Evolutionary conservation across 2,797 vertebrate genomes (phyloP), one percentile per base, ranked within the genome.

Genomic region (Antennarius maculatus): DNA sequence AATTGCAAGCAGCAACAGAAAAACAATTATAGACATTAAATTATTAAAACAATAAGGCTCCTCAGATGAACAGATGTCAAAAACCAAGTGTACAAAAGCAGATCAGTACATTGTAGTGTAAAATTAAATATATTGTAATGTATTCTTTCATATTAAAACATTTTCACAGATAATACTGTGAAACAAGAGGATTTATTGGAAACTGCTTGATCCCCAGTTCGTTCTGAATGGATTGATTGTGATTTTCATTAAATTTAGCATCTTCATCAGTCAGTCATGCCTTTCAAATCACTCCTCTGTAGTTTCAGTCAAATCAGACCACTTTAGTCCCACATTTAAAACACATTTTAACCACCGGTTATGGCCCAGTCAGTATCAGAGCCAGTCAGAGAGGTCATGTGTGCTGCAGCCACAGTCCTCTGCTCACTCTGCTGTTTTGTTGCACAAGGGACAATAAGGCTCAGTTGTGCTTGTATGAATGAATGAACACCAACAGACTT

Each of bases 401-500:
- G 27, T 43, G 39, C 15, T 2, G 51, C 50, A 7, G 57, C 51
- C 18, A 5, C 54, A 14, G 49, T 17, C 48, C 50, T 28, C 64
- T 54, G 66, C 72, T 75, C 69, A 52, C 60, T 54, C 69, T 71
- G 71, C 58, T 27, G 37, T 71, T 73, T 65, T 56, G 13, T 55
- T 73, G 50, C 61, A 52, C 8, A 50, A 63, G 55, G 37, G 59
- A 87, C 80, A 84, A 79, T 66, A 58, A 75, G 81, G 78, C 76
- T 74, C 69, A 69, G 73, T 82, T 17, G 34, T 76, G 16, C 74
- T 56, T 58, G 78, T 80, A 53, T 84, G 82, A 85, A 69, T 79
- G 81, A 77, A 65, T 76, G 84, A 61, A 81, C 88, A 85, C 58
- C 69, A 29, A 84, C 75, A 80, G 80, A 59, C 76, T 16, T 43